phyloP scores from a whole-genome alignment of 2,797 vertebrate species.

The Notolabrus celidotus region DNA sequence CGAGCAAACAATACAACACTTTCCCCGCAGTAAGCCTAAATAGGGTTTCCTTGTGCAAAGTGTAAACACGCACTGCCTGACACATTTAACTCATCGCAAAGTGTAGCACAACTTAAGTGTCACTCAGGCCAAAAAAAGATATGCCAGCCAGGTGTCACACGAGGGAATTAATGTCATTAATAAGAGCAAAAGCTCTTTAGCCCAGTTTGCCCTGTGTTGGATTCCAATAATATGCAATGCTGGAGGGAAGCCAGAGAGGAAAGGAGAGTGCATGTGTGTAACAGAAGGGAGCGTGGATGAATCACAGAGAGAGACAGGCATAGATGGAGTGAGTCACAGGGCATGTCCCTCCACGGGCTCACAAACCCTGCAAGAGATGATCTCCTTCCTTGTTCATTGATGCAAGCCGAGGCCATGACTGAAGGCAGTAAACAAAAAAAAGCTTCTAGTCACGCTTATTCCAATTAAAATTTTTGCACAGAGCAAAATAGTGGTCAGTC shows the following conservation, averaged over 20 bases:
- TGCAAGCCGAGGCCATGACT: slow-evolving; percentile 37
- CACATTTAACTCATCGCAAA: slow-evolving; percentile 3
- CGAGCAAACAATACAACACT: slow-evolving; percentile 81
- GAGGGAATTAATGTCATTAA: slow-evolving; percentile 36
- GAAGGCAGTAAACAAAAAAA: slow-evolving; percentile 37
- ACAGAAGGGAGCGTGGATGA: slow-evolving; percentile 52
- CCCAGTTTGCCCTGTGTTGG: slow-evolving; percentile 34
- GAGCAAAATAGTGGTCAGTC: slow-evolving; percentile 16
- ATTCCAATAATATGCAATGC: slow-evolving; percentile 44
- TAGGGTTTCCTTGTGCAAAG: slow-evolving; percentile 1
- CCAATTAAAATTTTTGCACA: slow-evolving; percentile 19
- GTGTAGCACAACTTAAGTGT: slow-evolving; percentile 7
- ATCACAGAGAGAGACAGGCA: slow-evolving; percentile 59
- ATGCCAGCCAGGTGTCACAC: neutral
- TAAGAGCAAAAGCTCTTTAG: slow-evolving; percentile 36
- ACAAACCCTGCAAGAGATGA: slow-evolving; percentile 45
- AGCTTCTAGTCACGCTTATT: slow-evolving; percentile 19
- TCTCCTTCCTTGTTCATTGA: slow-evolving; percentile 54
- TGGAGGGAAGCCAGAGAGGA: slow-evolving; percentile 83
- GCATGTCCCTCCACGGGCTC: slow-evolving; percentile 56
- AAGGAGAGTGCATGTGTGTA: slow-evolving; percentile 55
- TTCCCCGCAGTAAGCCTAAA: slow-evolving; percentile 25
- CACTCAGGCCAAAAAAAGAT: slow-evolving; percentile 10
- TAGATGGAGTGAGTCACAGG: slow-evolving; percentile 68
- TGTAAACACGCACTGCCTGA: slow-evolving; percentile 5